Percentiles rank a stretch among this genome's conserved stretches.
Evolutionary conservation across 2,888 invertebrate genomes (phyloP).

Genomic region (Perizoma affinitatum): DNA sequence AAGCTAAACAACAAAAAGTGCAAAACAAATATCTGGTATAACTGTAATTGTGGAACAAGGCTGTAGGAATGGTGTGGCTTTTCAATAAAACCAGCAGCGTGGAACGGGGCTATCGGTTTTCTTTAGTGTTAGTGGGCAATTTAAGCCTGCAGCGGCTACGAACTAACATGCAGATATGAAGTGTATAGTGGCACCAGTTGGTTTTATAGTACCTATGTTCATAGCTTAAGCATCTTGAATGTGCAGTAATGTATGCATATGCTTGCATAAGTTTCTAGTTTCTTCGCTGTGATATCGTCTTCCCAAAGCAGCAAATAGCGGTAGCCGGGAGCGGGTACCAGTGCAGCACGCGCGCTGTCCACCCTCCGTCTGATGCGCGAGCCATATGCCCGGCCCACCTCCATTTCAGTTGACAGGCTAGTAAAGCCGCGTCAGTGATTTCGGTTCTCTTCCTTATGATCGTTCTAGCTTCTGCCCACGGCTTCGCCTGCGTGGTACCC

Average conservation of each 20-base stretch:
- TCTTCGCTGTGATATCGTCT: neutral
- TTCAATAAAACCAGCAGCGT: constrained; percentile 73
- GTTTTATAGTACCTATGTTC: neutral
- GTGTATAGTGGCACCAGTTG: constrained; percentile 9
- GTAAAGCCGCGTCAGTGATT: too few species aligned
- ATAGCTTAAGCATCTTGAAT: neutral
- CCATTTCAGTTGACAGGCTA: too few species aligned
- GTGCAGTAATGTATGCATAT: too few species aligned
- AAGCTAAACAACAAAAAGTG: constrained; percentile 50
- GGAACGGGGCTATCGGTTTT: constrained; percentile 71
- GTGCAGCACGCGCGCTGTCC: too few species aligned
- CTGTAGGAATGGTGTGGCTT: constrained; percentile 60
- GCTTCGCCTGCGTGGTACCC: too few species aligned
- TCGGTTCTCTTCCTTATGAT: too few species aligned
- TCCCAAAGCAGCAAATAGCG: too few species aligned
- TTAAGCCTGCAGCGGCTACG: constrained; percentile 23
- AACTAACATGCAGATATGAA: constrained; percentile 37
- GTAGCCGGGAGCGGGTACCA: too few species aligned
- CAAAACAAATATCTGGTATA: constrained; percentile 35
- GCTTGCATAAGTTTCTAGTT: neutral
- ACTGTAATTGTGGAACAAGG: constrained; percentile 54
- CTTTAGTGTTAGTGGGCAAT: constrained; percentile 51
- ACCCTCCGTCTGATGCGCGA: too few species aligned
- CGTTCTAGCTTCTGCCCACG: too few species aligned
- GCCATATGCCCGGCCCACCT: too few species aligned